Conservation (phyloP, 2,888 invertebrate genomes). For the Germaria angustata region DNA sequence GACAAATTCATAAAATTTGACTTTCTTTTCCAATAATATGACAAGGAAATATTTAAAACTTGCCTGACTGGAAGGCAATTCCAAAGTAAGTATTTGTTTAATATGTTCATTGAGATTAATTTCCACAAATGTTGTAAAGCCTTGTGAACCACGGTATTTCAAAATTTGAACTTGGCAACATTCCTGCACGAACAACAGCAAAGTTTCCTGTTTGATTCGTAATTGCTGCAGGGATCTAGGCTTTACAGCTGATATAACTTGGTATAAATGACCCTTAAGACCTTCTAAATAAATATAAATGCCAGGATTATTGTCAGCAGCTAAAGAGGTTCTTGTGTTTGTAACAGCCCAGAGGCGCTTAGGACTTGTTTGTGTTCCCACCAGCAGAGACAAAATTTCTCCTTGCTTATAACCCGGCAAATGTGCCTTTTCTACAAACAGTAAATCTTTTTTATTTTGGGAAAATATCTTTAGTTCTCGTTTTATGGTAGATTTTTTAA, state of each 20-base stretch:
- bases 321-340: constrained; percentile 24
- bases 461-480: neutral
- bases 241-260: constrained; percentile 80
- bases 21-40: constrained; percentile 65
- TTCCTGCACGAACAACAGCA: constrained; percentile 81
- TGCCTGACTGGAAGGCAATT: constrained; percentile 61
- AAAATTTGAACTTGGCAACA: constrained; percentile 72
- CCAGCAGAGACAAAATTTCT: constrained; percentile 63
- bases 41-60: constrained; percentile 70
- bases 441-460: neutral
- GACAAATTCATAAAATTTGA: constrained; percentile 74
- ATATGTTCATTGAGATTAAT: constrained; percentile 68
- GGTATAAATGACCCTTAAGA: constrained; percentile 80
- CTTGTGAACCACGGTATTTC: constrained; percentile 77
- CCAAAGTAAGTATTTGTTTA: constrained; percentile 69
- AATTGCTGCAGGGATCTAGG: constrained; percentile 80
- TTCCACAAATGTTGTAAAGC: constrained; percentile 76
- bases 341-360: constrained; percentile 78
- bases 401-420: constrained; percentile 60
- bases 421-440: constrained; percentile 15
- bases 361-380: constrained; percentile 60
- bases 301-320: constrained; percentile 71
- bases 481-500: neutral
- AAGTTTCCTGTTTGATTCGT: constrained; percentile 80
- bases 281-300: constrained; percentile 81